Evolutionary conservation across 2,888 invertebrate species (phyloP).

Genomic region (Diplolepis rosae): DNA sequence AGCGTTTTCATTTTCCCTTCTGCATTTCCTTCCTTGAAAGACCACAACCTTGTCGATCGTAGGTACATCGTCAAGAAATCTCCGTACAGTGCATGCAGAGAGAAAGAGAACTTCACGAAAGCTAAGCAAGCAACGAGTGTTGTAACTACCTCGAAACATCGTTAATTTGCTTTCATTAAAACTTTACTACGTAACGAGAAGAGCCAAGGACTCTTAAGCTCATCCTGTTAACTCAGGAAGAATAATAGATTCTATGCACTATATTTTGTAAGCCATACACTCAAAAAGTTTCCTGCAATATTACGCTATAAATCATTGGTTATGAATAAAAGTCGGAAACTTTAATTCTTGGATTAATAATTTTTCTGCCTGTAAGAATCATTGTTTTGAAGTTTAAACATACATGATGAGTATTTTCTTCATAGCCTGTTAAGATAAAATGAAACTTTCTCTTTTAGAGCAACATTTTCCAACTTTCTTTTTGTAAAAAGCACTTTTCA

Average conservation of each 20-base stretch:
- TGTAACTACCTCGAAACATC: slow-evolving; percentile 13
- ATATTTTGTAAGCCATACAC: slow-evolving; percentile 11
- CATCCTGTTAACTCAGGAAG: slow-evolving; percentile 13
- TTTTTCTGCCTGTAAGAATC: not conserved
- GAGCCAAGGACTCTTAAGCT: slow-evolving; percentile 13
- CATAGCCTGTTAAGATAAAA: no score
- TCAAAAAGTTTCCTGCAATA: not conserved
- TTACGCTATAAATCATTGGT: slow-evolving; percentile 10
- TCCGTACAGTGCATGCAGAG: not conserved
- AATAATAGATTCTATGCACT: not conserved
- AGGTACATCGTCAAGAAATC: slow-evolving; percentile 3
- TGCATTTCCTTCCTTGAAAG: slow-evolving; percentile 7
- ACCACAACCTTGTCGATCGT: slow-evolving; percentile 5
- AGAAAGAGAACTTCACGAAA: slow-evolving; percentile 5
- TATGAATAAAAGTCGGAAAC: not conserved
- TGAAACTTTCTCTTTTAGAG: no score
- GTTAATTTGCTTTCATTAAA: slow-evolving; percentile 25
- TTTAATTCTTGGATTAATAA: not conserved
- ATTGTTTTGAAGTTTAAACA: not conserved
- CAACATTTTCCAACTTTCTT: no score
- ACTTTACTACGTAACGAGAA: slow-evolving; percentile 23
- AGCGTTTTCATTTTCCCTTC: not conserved
- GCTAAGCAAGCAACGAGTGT: not conserved
- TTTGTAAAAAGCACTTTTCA: no score
- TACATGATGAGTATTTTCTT: no score